These are phyloP conservation scores for Semotilus atromaculatus DNA, from an alignment of 2,797 vertebrate species.

Conservation along the genomic window DNA sequence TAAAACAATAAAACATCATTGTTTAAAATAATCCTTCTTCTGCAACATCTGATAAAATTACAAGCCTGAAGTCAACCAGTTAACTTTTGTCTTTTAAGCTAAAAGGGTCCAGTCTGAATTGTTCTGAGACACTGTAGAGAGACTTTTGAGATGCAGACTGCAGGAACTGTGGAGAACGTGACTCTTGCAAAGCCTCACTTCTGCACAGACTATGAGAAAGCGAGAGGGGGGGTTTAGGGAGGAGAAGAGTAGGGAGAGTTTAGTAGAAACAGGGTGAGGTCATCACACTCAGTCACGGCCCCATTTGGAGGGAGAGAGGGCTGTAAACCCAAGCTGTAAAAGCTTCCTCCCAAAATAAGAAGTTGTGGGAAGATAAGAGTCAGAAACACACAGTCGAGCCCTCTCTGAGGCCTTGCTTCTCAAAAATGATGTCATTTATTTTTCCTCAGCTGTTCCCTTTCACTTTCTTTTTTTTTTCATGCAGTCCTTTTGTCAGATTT, in stretches of 20 bases:
- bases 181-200: slow-evolving; percentile 69
- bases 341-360: slow-evolving; percentile 59
- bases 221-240: slow-evolving; percentile 25
- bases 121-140: slow-evolving; percentile 13
- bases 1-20: background rate
- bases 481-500: background rate
- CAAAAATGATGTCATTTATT: slow-evolving; percentile 49
- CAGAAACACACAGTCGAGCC: slow-evolving; percentile 15
- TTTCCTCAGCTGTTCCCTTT: slow-evolving; percentile 12
- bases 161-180: slow-evolving; percentile 52
- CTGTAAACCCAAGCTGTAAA: slow-evolving; percentile 58
- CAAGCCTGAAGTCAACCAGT: background rate
- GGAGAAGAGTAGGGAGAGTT: slow-evolving; percentile 46
- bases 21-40: background rate
- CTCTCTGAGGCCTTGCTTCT: slow-evolving; percentile 12
- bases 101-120: background rate
- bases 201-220: slow-evolving; percentile 32
- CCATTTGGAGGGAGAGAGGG: slow-evolving; percentile 47
- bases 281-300: slow-evolving; percentile 63
- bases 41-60: background rate
- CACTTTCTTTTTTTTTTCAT: background rate
- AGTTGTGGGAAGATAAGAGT: slow-evolving; percentile 53
- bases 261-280: slow-evolving; percentile 64
- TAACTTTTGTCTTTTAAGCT: background rate
- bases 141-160: slow-evolving; percentile 23